Evolutionary conservation across 2,113 vertebrate genomes (phyloP), one percentile per base, ranked within the genome.

Genomic region (Hassar affinis): DNA sequence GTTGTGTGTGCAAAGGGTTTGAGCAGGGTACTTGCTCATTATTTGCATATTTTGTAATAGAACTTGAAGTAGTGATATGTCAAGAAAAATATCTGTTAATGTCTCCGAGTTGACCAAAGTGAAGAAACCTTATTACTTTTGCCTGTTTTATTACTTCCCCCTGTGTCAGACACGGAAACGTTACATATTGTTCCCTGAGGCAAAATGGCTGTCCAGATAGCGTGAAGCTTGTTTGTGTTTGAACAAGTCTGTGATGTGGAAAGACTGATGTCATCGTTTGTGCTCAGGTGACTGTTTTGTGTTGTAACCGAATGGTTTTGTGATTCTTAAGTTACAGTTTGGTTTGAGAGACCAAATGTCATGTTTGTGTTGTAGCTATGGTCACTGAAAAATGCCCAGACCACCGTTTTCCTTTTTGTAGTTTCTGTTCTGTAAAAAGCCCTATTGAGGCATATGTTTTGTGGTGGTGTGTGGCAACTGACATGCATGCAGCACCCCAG

Each of bases 181-280:
- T 78, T 86, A 22, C 56, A 22, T 68, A 72, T 74, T 62, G 45
- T 74, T 62, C 45, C 66, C 68, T 30, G 54, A 47, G 35, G 42
- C 66, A 78, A 71, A 79, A 82, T 82, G 45, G 80, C 74, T 17
- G 22, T 42, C 61, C 52, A 71, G 74, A 72, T 59, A 59, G 75
- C 64, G 33, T 47, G 75, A 84, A 49, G 66, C 42, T 20, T 79
- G 57, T 74, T 75, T 75, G 71, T 79, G 57, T 75, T 86, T 83
- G 64, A 86, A 72, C 35, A 86, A 79, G 57, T 66, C 64, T 45
- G 47, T 64, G 35, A 83, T 45, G 77, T 76, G 81, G 81, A 83
- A 83, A 80, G 62, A 49, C 47, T 86, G 77, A 83, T 75, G 85
- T 83, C 66, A 82, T 71, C 45, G 27, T 56, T 79, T 75, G 25